These are phyloP conservation scores for Phorcus lineatus DNA, from an alignment of 2,888 invertebrate genomes.

Conservation along the genomic window DNA sequence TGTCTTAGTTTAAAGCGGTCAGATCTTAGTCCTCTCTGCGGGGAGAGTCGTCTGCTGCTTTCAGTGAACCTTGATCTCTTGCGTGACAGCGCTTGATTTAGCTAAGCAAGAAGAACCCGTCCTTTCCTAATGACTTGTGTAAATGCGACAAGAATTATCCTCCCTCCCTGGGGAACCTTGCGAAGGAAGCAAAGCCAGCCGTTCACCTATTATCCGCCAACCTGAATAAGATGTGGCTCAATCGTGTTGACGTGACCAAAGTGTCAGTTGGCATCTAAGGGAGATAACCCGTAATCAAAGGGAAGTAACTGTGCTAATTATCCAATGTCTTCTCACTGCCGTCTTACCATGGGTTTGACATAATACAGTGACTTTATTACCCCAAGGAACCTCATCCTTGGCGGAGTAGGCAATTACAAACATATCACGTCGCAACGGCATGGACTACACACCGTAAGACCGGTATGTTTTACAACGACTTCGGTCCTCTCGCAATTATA, in stretches of 20 bases:
- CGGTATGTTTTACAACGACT: constrained; percentile 17
- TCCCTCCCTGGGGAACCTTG: constrained; percentile 16
- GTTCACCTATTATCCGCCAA: constrained; percentile 21
- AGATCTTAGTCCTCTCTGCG: neutral
- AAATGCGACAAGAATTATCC: constrained; percentile 28
- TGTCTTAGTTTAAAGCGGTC: neutral
- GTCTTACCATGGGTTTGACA: constrained; percentile 24
- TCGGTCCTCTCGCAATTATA: constrained; percentile 25
- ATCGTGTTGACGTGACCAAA: neutral
- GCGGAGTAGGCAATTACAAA: constrained; percentile 25
- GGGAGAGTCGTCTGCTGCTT: constrained; percentile 3
- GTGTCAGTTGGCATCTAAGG: neutral
- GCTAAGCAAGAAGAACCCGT: constrained; percentile 10
- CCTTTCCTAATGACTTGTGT: constrained; percentile 25
- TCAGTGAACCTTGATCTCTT: constrained; percentile 17
- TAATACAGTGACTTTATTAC: constrained; percentile 26
- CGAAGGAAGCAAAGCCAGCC: constrained; percentile 23
- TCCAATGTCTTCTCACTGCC: constrained; percentile 20
- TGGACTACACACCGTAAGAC: neutral
- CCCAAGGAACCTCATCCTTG: constrained; percentile 7
- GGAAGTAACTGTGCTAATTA: constrained; percentile 22
- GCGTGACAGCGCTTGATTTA: constrained; percentile 28
- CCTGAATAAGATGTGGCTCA: neutral
- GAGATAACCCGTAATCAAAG: neutral
- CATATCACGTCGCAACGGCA: constrained; percentile 24